phyloP scores from a whole-genome alignment of 2,797 vertebrate genomes.

The Danio kyathit region DNA sequence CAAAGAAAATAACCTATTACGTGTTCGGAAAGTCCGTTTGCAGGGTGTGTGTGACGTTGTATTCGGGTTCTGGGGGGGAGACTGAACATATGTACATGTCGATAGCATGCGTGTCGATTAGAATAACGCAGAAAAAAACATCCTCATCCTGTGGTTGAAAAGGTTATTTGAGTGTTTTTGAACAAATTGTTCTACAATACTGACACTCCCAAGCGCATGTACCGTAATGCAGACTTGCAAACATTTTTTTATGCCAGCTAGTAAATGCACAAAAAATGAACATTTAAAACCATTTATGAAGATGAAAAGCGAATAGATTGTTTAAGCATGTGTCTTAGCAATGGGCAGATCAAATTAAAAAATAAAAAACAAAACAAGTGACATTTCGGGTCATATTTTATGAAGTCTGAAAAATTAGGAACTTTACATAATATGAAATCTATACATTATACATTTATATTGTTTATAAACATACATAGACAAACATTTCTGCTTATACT shows the following conservation, averaged over 20 bases:
- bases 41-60: conserved; percentile 43
- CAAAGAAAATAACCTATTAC: conserved; percentile 57
- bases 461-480: background rate
- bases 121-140: conserved; percentile 55
- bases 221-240: background rate
- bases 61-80: conserved; percentile 32
- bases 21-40: conserved; percentile 62
- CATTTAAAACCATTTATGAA: background rate
- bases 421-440: background rate
- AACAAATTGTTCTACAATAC: conserved; percentile 56
- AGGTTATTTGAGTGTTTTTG: conserved; percentile 38
- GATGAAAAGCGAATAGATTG: background rate
- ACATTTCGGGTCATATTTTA: background rate
- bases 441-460: background rate
- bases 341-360: background rate
- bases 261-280: background rate
- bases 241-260: background rate
- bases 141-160: conserved; percentile 57
- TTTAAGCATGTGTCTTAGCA: background rate
- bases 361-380: background rate
- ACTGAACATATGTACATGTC: conserved; percentile 38
- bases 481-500: background rate
- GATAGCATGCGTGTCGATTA: conserved; percentile 47
- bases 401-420: background rate
- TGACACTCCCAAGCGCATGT: conserved; percentile 10